Evolutionary conservation across 2,888 invertebrate species (phyloP), one percentile per base, ranked within the genome.

Genomic region (Epinotia bilunana): DNA sequence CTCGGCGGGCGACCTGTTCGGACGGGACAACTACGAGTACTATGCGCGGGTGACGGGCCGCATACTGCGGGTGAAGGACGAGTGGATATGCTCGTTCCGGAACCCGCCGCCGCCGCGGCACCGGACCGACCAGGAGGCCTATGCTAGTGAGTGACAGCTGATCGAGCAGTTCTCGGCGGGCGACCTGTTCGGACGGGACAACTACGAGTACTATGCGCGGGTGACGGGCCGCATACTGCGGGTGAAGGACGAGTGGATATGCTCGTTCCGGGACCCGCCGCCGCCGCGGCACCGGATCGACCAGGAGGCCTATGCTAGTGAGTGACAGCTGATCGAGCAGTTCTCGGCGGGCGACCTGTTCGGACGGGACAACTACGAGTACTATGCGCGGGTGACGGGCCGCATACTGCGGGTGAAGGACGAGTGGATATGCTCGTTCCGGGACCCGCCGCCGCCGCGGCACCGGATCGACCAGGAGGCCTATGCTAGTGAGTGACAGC

Each of bases 131-230:
- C 96, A 96, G 86, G 95, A 96, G 82, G 95, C 96, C 78, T 96
- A 96, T 88, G 95, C 96, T 81, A 95, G 96, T 95, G 89, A 95
- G 95, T n/a, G n/a, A n/a, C 97, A 99, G 89, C 96, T 99, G 90
- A 99, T 99, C 84, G 99, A 99, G 90, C 98, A 99, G 93, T 99
- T 99, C 94, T 99, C 99, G 76, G 97, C 98, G 53, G 97, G 98
- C 78, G 98, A 99, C 90, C 95, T 99, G 81, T 99, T 99, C 90
- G 99, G 99, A 1, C 96, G 97, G 68, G 97, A 97, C 77, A 98
- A 98, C 92, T 99, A 99, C 89, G 98, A 98, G 91, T 99, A 98
- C 90, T 99, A 99, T 91, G 98, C 98, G 39, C 95, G 98, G 57
- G 98, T 99, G 75, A 99, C 98, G 23, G 99, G 99, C 0, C 95